A percentile compares a stretch with the other conserved stretches of the same genome.
These are phyloP conservation scores for Ectobius pallidus DNA, from an alignment of 2,888 invertebrate species.

Conservation along the genomic window DNA sequence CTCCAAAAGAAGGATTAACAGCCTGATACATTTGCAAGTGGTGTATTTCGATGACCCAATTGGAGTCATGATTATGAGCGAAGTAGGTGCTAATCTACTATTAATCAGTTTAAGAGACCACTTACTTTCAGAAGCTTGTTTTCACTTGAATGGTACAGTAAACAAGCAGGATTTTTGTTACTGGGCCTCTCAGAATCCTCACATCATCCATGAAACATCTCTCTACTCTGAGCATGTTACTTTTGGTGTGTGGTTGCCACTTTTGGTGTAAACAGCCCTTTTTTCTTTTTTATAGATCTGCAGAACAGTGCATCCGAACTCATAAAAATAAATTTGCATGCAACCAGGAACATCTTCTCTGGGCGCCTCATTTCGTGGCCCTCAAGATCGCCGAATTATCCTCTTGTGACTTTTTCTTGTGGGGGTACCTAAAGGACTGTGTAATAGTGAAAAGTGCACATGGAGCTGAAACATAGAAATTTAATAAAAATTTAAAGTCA, in stretches of 20 bases:
- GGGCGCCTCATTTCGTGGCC: not conserved
- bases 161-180: not conserved
- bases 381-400: not conserved
- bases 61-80: not conserved
- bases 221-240: not conserved
- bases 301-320: not conserved
- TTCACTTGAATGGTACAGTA: slow-evolving; percentile 3
- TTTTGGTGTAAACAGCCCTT: not conserved
- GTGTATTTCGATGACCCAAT: not conserved
- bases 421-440: too few relatives aligned
- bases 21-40: not conserved
- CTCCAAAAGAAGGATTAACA: not conserved
- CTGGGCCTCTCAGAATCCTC: not conserved
- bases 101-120: too few relatives aligned
- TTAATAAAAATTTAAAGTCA: too few relatives aligned
- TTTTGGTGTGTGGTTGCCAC: not conserved
- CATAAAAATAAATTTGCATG: not conserved
- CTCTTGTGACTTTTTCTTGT: not conserved
- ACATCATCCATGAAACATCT: not conserved
- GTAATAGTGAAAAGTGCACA: too few relatives aligned
- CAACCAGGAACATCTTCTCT: not conserved
- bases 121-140: too few relatives aligned
- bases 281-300: not conserved
- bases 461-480: too few relatives aligned
- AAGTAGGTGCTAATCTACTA: too few relatives aligned